Percentiles rank a stretch among this genome's conserved stretches.
Evolutionary conservation across 2,113 vertebrate species (phyloP).

Genomic region (Mastomys natalensis): DNA sequence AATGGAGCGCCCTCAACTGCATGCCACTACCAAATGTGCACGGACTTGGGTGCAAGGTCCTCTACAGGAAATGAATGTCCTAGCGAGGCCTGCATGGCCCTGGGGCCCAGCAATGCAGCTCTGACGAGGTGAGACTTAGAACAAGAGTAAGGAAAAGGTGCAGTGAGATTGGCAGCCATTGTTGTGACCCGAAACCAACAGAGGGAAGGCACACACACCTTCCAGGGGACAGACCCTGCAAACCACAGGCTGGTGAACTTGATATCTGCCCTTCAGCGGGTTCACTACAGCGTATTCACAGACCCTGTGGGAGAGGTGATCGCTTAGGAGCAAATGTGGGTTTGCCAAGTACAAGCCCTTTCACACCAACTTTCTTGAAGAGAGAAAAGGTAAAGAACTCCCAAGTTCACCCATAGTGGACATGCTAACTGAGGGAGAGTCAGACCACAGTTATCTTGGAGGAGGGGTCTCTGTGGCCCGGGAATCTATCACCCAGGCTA

Average conservation of each 20-base stretch:
- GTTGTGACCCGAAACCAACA: not conserved
- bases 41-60: not conserved
- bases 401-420: not conserved
- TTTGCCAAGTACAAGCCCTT: not conserved
- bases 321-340: not conserved
- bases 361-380: not conserved
- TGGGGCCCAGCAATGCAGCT: not conserved
- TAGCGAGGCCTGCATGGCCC: not conserved
- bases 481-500: not conserved
- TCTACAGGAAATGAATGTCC: not conserved
- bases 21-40: not conserved
- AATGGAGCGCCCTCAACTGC: not conserved
- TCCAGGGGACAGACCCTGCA: slow-evolving; percentile 6
- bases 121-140: slow-evolving; percentile 24
- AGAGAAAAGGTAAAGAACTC: not conserved
- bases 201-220: not conserved
- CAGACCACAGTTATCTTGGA: not conserved
- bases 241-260: not conserved
- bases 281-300: not conserved
- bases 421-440: not conserved
- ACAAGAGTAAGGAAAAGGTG: slow-evolving; percentile 15
- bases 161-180: not conserved
- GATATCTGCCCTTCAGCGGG: not conserved
- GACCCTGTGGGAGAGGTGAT: not conserved
- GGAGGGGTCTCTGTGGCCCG: not conserved